These are phyloP conservation scores for Dicerorhinus sumatrensis DNA, from an alignment of 2,113 vertebrate genomes.

Conservation along the genomic window DNA sequence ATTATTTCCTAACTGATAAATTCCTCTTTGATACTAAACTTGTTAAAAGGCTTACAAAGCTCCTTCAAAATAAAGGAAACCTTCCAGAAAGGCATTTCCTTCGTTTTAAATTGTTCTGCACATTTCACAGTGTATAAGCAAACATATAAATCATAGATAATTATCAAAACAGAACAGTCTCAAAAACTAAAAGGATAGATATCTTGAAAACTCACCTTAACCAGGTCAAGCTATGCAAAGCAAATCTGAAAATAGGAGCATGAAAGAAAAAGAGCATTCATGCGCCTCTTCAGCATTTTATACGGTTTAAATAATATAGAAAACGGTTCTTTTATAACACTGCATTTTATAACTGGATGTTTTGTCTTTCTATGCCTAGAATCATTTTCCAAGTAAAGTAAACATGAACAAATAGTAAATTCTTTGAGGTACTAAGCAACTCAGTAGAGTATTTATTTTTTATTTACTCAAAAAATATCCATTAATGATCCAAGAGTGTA, in stretches of 20 bases:
- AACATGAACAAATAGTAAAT: not conserved
- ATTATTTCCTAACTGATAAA: conserved; percentile 33
- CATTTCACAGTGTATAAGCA: not conserved
- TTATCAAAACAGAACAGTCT: not conserved
- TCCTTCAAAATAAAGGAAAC: not conserved
- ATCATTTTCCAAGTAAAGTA: not conserved
- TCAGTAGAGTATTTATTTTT: not conserved
- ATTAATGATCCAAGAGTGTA: not conserved
- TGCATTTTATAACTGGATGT: not conserved
- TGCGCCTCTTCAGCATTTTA: not conserved
- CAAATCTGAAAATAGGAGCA: not conserved
- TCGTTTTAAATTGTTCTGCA: not conserved
- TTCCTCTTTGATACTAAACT: conserved; percentile 36
- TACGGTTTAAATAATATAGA: not conserved
- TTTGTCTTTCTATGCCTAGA: not conserved
- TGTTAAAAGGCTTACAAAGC: conserved; percentile 31
- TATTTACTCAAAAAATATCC: conserved; percentile 3
- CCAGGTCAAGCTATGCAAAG: not conserved
- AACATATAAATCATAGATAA: not conserved
- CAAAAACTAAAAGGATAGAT: not conserved
- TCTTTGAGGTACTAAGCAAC: not conserved
- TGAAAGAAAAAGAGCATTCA: not conserved
- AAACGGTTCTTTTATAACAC: not conserved
- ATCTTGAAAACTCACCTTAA: not conserved
- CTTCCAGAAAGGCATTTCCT: not conserved